These are phyloP conservation scores for Gastracanthus pulcherrimus DNA, from an alignment of 2,888 invertebrate species.

Conservation along the genomic window DNA sequence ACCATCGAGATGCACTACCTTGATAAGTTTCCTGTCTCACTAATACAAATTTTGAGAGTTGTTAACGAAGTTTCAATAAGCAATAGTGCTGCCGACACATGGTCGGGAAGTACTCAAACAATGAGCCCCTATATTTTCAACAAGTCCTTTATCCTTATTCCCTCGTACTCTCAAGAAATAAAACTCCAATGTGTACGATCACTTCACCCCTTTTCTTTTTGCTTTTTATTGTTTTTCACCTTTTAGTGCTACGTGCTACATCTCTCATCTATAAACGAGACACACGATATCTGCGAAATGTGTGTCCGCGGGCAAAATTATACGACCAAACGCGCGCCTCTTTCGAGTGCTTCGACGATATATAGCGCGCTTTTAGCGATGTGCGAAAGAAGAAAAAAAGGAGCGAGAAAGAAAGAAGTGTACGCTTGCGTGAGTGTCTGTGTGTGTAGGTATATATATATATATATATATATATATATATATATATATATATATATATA, in stretches of 20 bases:
- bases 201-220: background rate
- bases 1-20: no score
- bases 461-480: no score
- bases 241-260: background rate
- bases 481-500: background rate
- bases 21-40: no score
- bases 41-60: no score
- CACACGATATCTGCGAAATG: slow-evolving; percentile 27
- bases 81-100: no score
- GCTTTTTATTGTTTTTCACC: background rate
- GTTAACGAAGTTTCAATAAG: no score
- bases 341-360: no score
- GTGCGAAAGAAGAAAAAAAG: background rate
- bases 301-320: slow-evolving; percentile 16
- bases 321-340: background rate
- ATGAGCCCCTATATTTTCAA: no score
- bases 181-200: no score
- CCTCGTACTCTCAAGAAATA: no score
- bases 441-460: no score
- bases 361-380: background rate
- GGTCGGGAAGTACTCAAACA: no score
- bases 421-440: background rate
- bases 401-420: background rate
- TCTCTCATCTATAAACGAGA: slow-evolving; percentile 36
- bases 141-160: background rate